Evolutionary conservation across 2,113 vertebrate species (phyloP).

Genomic region (Campylomormyrus numenius): DNA sequence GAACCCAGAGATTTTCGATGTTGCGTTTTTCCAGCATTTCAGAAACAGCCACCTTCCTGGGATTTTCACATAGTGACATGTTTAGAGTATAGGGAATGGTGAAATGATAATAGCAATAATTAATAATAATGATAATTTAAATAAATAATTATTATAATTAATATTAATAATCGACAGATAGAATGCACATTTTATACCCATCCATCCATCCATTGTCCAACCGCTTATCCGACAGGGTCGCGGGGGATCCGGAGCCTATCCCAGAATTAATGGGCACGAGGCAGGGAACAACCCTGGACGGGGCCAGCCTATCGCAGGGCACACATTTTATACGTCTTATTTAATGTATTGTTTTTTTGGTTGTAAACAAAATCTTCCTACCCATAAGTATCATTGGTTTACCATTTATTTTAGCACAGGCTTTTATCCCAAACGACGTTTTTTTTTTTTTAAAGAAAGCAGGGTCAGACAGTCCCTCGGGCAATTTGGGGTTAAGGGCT

Average conservation of each 20-base stretch:
- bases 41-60: not conserved
- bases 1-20: not conserved
- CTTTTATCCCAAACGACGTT: not conserved
- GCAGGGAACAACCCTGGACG: too few species aligned
- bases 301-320: too few species aligned
- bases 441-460: not conserved
- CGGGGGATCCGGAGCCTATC: too few species aligned
- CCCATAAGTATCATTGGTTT: not conserved
- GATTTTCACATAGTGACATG: not conserved
- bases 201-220: too few species aligned
- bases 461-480: not conserved
- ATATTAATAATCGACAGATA: not conserved
- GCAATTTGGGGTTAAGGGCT: not conserved
- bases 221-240: too few species aligned
- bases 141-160: not conserved
- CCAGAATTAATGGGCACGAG: too few species aligned
- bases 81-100: not conserved
- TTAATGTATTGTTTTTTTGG: not conserved
- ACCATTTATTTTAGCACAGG: not conserved
- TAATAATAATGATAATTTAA: not conserved
- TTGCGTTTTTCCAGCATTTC: not conserved
- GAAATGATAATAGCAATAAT: not conserved
- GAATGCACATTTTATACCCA: not conserved
- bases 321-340: not conserved
- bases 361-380: not conserved